Base-by-base conservation (phyloP, 2,888 invertebrate species). In the Lissocephala sabroskyi region DNA sequence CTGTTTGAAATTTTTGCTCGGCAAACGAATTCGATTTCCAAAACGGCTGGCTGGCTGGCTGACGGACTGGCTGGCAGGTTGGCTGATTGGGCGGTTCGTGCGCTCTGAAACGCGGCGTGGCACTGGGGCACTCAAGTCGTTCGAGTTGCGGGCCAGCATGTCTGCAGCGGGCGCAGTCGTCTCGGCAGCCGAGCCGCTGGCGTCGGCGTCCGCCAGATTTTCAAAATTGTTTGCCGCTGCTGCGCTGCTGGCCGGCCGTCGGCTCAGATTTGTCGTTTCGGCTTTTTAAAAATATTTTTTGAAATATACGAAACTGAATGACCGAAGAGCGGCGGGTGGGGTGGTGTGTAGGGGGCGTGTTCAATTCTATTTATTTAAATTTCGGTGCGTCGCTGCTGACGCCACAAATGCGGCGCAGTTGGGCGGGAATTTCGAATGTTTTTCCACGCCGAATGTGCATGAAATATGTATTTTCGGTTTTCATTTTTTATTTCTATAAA, bases 71-170 rank as follows among this genome's bases (percentile, higher is more conserved):
- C n/a, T n/a, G n/a, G n/a, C n/a, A n/a, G n/a, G n/a, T n/a, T n/a
- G n/a, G n/a, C n/a, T 54, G 68, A 26, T 49, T 36, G 45, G 37
- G 42, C 59, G 66, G 62, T 64, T 62, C 79, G 65, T 55, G 67
- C 79, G 65, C 76, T 65, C 55, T 73, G 79, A 80, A 65, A 66
- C 80, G 73, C 80, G 80, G 59, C 80, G 81, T 70, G 58, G 67
- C 63, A 81, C 80, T 80, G 73, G 67, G 57, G 58, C 48, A 49
- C n/a, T 53, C 17, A 19, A 19, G 36, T 41, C 47, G 56, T 54
- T n/a, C n/a, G n/a, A n/a, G n/a, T 37, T 53, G 50, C 29, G 43
- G 35, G 26, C 37, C 32, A 43, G 9, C 49, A 45, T 40, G 56
- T 56, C 52, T 32, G 26, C 23, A 29, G 11, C 2, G 16, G 47